These are phyloP conservation scores for Nymphicus hollandicus DNA, from an alignment of 2,113 vertebrate species.

Conservation along the genomic window DNA sequence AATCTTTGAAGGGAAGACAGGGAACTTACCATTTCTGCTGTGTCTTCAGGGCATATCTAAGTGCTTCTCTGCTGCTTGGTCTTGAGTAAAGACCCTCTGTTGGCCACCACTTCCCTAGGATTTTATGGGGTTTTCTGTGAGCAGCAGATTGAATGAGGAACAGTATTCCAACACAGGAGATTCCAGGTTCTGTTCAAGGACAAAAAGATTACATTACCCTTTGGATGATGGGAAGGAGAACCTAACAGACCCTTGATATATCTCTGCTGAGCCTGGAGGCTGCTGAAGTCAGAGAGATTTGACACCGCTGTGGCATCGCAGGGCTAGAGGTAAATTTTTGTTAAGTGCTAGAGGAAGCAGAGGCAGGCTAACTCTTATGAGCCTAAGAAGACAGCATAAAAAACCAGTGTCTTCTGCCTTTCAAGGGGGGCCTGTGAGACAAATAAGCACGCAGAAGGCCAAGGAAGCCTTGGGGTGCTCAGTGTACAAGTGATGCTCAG, in stretches of 20 bases:
- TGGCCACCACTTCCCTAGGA: not conserved
- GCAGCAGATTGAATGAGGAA: not conserved
- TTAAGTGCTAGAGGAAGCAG: not conserved
- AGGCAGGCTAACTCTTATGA: not conserved
- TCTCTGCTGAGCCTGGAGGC: conserved; percentile 34
- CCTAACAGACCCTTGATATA: not conserved
- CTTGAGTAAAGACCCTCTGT: not conserved
- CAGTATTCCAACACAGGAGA: not conserved
- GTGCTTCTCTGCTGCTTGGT: not conserved
- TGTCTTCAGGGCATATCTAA: not conserved
- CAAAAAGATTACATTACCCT: conserved; percentile 8
- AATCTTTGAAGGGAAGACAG: not conserved
- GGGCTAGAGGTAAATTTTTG: not conserved
- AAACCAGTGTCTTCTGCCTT: not conserved
- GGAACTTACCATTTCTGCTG: not conserved
- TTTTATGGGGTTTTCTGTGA: not conserved
- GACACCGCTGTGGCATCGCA: not conserved
- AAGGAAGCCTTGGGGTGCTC: not conserved
- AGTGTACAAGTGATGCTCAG: not conserved
- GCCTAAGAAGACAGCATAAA: not conserved
- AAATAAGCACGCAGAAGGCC: not conserved
- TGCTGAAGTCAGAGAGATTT: conserved; percentile 41
- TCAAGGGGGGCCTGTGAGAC: not conserved
- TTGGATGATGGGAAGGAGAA: not conserved
- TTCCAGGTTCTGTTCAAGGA: conserved; percentile 1